Evolutionary conservation across 2,888 invertebrate genomes (phyloP), one percentile per base, ranked within the genome.

Genomic region (Cephus pygmeus): DNA sequence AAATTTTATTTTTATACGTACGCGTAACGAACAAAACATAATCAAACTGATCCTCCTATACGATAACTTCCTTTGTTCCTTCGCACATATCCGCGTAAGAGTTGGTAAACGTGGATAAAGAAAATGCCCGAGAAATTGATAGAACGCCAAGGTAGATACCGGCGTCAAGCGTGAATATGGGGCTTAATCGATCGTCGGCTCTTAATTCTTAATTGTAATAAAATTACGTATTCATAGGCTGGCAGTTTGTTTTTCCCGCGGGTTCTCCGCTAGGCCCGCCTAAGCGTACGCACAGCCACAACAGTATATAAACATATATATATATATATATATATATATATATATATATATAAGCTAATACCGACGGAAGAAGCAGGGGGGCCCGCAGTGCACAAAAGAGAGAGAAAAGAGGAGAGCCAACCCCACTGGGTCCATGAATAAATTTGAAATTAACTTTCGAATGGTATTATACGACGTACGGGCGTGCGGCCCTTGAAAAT

Each of bases 371-470:
- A 71, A 9, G 34, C 23, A 15, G 76, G 69, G 69, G 68, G 69
- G 68, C 15, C 23, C 56, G 2, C 56, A 2, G 56, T 56, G 56
- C 56, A 56, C 56, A 56, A 73, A 73, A 75, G 34, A 36, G 11
- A 73, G 73, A 40, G 34, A 34, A 34, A 12, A 34, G 71, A 73
- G 15, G 69, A 11, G 73, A 40, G 9, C 69, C 71, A 78, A 80
- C 81, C 83, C 85, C 84, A 81, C 77, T 79, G 83, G 79, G 84
- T 87, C 86, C 88, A 89, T 90, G 90, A 90, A 90, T 90, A 90
- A 90, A 90, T 90, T 90, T 90, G 80, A 83, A 90, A 90, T 89
- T 87, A 90, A 89, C 87, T 87, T 87, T 84, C 83, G 84, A 88
- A 87, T 86, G 86, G 81, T 85, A 83, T 83, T 85, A 84, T 80